Base-by-base conservation (phyloP, 2,113 vertebrate species). In the Grammomys dolichurus region DNA sequence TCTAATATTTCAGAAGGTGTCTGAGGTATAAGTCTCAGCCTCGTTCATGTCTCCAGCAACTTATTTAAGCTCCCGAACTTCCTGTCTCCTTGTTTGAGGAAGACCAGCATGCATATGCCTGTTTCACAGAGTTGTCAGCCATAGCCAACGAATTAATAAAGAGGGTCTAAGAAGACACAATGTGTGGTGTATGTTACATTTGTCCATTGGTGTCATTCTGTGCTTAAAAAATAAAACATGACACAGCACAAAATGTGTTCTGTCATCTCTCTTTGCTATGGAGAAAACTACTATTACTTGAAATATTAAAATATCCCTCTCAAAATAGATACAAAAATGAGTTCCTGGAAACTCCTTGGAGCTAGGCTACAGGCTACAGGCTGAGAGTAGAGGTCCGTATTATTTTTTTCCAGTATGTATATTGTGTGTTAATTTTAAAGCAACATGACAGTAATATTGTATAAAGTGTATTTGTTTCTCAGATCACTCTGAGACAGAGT, bases 401-500 rank as follows among this genome's bases (percentile, higher is more conserved):
- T 22, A 24, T 73, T 87, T 88, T 56, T 16, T 86, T 94, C 3
- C 54, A 77, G 40, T 7, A 43, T 48, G 70, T 7, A 40, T 40
- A 73, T 20, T 73, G 7, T 85, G 46, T 67, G 93, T 82, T 67
- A 76, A 40, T 73, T 19, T 40, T 73, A 40, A 73, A 73, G 40
- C 17, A 20, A 40, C 3, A 40, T 73, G 87, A 72, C 54, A 86
- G 87, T 72, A 76, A 75, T 60, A 80, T 63, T 26, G 24, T 72
- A 75, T 36, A 84, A 94, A 87, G 70, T 40, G 72, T 22, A 56
- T 28, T 82, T 88, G 76, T 87, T 95, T 94, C 28, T 65, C 56
- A 65, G 76, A 48, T 89, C 72, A 67, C 56, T 43, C 36, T 28
- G 60, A 86, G 69, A 9, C 56, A 43, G 56, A 63, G 16, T 60